A percentile compares a stretch with the other conserved stretches of the same genome.
phyloP scores from a whole-genome alignment of 2,888 invertebrate species.

The Dermolepida albohirtum region DNA sequence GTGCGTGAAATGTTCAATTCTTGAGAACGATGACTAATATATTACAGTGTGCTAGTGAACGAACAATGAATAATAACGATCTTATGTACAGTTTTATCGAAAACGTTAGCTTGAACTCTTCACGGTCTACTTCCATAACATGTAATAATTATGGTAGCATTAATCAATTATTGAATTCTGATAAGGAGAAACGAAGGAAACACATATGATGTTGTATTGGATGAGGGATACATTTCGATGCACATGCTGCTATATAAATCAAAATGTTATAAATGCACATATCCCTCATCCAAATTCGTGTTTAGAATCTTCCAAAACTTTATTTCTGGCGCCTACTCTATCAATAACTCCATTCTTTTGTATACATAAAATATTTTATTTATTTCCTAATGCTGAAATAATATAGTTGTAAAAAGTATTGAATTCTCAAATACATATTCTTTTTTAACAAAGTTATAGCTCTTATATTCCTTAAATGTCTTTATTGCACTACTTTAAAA shows the following conservation, averaged over 20 bases:
- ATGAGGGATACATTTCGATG: conserved; percentile 55
- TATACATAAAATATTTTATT: conserved; percentile 1
- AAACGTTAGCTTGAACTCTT: conserved; percentile 35
- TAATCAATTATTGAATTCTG: conserved; percentile 55
- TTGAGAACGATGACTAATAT: too few species aligned
- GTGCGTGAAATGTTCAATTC: too few species aligned
- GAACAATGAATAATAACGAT: conserved; percentile 29
- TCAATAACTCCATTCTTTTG: conserved; percentile 3
- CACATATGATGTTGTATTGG: conserved; percentile 64
- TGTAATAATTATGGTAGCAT: conserved; percentile 60
- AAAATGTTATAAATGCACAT: conserved; percentile 1
- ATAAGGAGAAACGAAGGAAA: conserved; percentile 58
- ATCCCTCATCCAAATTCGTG: conserved; percentile 21
- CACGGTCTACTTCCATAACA: conserved; percentile 46
- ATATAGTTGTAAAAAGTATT: too few species aligned
- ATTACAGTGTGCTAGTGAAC: conserved; percentile 11
- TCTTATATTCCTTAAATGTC: too few species aligned
- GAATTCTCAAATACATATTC: too few species aligned
- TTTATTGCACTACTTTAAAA: too few species aligned
- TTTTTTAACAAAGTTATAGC: too few species aligned
- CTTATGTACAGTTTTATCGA: conserved; percentile 42
- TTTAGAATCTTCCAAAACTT: neutral
- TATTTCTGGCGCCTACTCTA: neutral
- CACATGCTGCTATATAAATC: neutral
- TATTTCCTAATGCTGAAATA: too few species aligned